A percentile compares a stretch with the other conserved stretches of the same genome.
These are phyloP conservation scores for Panulirus ornatus DNA, from an alignment of 1,140 invertebrate genomes.

Conservation along the genomic window DNA sequence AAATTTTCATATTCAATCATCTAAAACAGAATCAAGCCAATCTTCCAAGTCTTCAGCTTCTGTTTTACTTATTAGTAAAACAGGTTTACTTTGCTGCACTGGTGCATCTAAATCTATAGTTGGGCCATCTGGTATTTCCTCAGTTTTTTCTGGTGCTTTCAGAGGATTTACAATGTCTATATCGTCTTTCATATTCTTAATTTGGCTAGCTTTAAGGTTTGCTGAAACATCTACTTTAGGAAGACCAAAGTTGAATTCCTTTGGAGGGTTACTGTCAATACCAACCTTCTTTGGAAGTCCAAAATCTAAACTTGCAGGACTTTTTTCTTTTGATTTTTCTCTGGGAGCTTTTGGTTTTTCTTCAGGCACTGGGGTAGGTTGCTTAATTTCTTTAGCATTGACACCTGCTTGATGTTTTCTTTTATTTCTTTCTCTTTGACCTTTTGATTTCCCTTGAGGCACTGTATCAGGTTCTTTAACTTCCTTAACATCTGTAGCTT, in stretches of 20 bases:
- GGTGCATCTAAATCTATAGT: conserved; percentile 59
- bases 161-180: conserved; percentile 11
- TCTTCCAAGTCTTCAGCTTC: conserved; percentile 62
- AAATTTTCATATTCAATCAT: conserved; percentile 43
- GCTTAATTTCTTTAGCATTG: neutral
- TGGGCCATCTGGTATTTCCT: conserved; percentile 41
- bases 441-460: neutral
- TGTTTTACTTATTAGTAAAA: conserved; percentile 47
- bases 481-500: neutral
- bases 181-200: neutral
- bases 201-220: neutral
- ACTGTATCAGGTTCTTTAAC: neutral
- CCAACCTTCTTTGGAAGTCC: conserved; percentile 28
- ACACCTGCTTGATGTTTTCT: neutral
- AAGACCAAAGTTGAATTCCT: conserved; percentile 5
- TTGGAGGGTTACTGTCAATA: neutral
- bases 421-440: conserved; percentile 1
- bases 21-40: conserved; percentile 62
- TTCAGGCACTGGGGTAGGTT: neutral
- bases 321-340: conserved; percentile 34
- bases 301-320: conserved; percentile 33
- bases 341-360: neutral
- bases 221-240: conserved; percentile 3
- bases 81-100: conserved; percentile 40
- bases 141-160: neutral